These are phyloP conservation scores for Ecliptopera silaceata DNA, from an alignment of 2,888 invertebrate species.

Conservation along the genomic window DNA sequence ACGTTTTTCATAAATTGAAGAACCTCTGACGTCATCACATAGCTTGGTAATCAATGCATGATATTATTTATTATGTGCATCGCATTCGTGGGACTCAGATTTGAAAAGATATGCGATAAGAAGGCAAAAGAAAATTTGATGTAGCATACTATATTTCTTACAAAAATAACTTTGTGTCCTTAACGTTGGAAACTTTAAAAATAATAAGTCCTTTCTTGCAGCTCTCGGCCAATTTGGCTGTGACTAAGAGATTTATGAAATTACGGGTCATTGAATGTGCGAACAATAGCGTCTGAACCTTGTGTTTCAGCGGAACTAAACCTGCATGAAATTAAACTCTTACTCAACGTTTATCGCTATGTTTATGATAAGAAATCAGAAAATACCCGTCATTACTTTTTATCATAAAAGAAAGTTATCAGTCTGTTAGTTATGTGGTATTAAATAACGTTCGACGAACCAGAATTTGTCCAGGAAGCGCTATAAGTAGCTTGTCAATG, in stretches of 20 bases:
- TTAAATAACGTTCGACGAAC: slow-evolving; percentile 43
- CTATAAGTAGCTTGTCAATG: slow-evolving; percentile 51
- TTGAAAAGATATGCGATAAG: background rate
- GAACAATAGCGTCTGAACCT: slow-evolving; percentile 52
- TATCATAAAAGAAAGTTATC: slow-evolving; percentile 57
- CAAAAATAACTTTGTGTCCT: too few relatives aligned
- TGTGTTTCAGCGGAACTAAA: slow-evolving; percentile 28
- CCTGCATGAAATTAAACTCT: slow-evolving; percentile 18
- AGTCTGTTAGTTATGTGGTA: slow-evolving; percentile 43
- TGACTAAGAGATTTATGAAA: slow-evolving; percentile 52
- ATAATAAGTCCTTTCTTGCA: slow-evolving; percentile 26
- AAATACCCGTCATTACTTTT: slow-evolving; percentile 39
- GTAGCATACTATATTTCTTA: too few relatives aligned
- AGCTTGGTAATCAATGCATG: too few relatives aligned
- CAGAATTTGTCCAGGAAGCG: slow-evolving; percentile 55
- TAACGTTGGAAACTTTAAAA: slow-evolving; percentile 13
- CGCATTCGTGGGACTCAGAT: too few relatives aligned
- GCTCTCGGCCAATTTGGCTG: slow-evolving; percentile 52
- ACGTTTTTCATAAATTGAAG: background rate
- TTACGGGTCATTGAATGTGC: slow-evolving; percentile 53
- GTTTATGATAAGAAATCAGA: slow-evolving; percentile 39
- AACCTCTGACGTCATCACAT: too few relatives aligned
- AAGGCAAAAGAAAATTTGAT: background rate
- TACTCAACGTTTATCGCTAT: slow-evolving; percentile 22
- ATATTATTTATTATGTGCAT: too few relatives aligned